Base-by-base conservation (phyloP, 2,113 vertebrate species). In the Psephotus haematonotus region DNA sequence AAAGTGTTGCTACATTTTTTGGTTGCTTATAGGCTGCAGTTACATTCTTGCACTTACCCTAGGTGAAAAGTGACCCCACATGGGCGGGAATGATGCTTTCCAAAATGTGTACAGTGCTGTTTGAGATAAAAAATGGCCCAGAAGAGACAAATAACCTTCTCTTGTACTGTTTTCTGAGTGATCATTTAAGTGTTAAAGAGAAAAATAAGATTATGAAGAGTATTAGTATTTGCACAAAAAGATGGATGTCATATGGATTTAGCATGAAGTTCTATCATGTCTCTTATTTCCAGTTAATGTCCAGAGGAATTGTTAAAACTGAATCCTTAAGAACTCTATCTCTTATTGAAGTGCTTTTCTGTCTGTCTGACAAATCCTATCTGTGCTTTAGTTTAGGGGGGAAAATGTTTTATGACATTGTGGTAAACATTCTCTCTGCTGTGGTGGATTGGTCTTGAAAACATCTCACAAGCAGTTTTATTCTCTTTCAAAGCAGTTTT, bases 401-500 rank as follows among this genome's bases (percentile, higher is more conserved):
- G 15, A 28, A 11, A 84, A 77, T 8, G 1, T 13, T 13, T 7
- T 49, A 16, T 85, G 86, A 27, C 0, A 0, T 35, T 85, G 78
- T 86, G n/a, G 23, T 76, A 69, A 60, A 7, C 49, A 15, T 88
- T 84, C 13, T 17, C 28, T 78, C 27, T 20, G 10, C 22, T 52
- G 41, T 15, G 37, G 24, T 82, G 33, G 39, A 33, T 52, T 88
- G 20, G 52, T 79, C 78, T 90, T 71, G 78, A 74, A 91, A 94
- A n/a, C 9, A 16, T 62, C 41, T 83, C 28, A 14, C 22, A 68
- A 55, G 8, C 1, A 0, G 22, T 63, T 82, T 91, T 86, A n/a
- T 91, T 91, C 43, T 74, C 44, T 84, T 79, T 70, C 52, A 81
- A 88, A 91, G 59, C n/a, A 55, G 19, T 70, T 71, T 88, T 91